Evolutionary conservation across 2,888 invertebrate genomes (phyloP).

Genomic region (Mimas tiliae): DNA sequence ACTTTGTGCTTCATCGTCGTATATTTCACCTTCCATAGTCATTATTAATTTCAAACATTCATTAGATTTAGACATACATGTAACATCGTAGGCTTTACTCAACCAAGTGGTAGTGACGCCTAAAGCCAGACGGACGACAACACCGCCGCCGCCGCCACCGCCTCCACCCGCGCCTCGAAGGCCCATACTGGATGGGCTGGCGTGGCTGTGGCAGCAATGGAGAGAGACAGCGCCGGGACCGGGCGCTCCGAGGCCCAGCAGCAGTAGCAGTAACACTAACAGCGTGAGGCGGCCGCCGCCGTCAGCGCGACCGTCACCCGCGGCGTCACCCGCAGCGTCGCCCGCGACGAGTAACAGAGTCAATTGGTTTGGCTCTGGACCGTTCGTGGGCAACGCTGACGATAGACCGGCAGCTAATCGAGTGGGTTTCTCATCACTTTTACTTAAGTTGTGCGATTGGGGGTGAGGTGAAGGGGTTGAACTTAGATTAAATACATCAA

Average conservation of each 20-base stretch:
- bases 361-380: constrained; percentile 81
- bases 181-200: constrained; percentile 83
- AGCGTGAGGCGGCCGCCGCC: constrained; percentile 54
- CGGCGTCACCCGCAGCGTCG: constrained; percentile 52
- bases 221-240: constrained; percentile 78
- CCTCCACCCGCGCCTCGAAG: constrained; percentile 75
- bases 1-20: constrained; percentile 34
- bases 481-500: constrained; percentile 70
- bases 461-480: constrained; percentile 73
- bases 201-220: constrained; percentile 86
- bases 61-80: constrained; percentile 57
- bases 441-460: constrained; percentile 78
- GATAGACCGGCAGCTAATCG: constrained; percentile 70
- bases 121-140: constrained; percentile 73
- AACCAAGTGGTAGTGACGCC: constrained; percentile 85
- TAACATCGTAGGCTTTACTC: constrained; percentile 82
- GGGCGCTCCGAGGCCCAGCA: constrained; percentile 53
- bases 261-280: constrained; percentile 30
- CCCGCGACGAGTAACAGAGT: constrained; percentile 64
- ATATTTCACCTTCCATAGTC: constrained; percentile 39
- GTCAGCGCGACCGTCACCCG: constrained; percentile 46
- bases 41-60: constrained; percentile 45
- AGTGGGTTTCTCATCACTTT: constrained; percentile 81
- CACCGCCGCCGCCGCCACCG: constrained; percentile 64
- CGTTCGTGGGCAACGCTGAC: constrained; percentile 79